These are phyloP conservation scores for Silurus lanzhouensis DNA, from an alignment of 2,797 vertebrate genomes.

Conservation along the genomic window DNA sequence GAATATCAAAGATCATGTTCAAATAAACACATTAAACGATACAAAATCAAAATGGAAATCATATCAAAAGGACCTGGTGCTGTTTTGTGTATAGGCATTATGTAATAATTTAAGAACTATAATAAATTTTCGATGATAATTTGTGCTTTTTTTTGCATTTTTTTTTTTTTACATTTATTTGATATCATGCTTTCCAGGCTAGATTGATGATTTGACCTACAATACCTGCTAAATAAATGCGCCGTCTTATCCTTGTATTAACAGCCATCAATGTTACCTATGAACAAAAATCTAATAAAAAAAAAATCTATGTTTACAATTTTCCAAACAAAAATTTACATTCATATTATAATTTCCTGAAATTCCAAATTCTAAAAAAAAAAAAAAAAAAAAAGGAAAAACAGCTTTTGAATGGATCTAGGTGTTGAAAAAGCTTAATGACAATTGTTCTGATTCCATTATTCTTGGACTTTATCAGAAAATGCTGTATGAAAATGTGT, in stretches of 20 bases:
- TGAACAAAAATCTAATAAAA: background rate
- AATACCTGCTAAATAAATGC: background rate
- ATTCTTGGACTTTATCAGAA: constrained; percentile 14
- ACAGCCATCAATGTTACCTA: background rate
- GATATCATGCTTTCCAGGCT: too few relatives aligned
- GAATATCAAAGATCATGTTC: too few relatives aligned
- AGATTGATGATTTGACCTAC: background rate
- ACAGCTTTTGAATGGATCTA: background rate
- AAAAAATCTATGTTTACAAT: background rate
- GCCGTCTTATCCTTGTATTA: background rate
- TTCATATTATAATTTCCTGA: too few relatives aligned
- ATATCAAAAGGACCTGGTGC: too few relatives aligned
- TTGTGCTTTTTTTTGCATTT: too few relatives aligned
- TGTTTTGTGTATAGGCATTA: too few relatives aligned
- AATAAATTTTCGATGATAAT: too few relatives aligned
- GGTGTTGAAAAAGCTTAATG: background rate
- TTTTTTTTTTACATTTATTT: too few relatives aligned
- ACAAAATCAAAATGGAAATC: too few relatives aligned
- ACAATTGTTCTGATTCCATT: background rate
- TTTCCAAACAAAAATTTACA: too few relatives aligned
- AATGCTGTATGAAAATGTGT: constrained; percentile 14
- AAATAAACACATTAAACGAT: too few relatives aligned
- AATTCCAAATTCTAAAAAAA: background rate
- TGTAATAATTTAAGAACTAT: too few relatives aligned
- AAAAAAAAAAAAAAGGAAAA: background rate